Evolutionary conservation across 1,140 invertebrate genomes (phyloP), one percentile per base, ranked within the genome.

Genomic region (Carposina sasakii): DNA sequence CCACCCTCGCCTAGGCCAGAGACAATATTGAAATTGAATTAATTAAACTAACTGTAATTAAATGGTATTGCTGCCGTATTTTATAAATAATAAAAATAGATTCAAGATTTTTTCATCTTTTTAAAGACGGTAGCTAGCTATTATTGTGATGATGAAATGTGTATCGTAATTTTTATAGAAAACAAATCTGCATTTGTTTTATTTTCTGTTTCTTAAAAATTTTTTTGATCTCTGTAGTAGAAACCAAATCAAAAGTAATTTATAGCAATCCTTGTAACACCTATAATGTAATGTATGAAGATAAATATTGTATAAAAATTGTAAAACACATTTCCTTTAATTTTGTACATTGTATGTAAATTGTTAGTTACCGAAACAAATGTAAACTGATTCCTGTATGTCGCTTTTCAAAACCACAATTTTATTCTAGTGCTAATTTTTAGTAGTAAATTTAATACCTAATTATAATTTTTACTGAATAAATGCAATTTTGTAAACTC

Each of bases 1-100:
- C 57, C 72, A 75, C 40, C 34, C 70, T n/a, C n/a, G n/a, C n/a
- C n/a, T n/a, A n/a, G 71, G 63, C 68, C 65, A 78, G 73, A 81
- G 79, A 84, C 79, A 71, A 76, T 84, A 81, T 84, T 78, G 69
- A 81, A 82, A 81, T 82, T 81, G 73, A 73, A 76, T 78, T 81
- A 71, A 76, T 71, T 71, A 74, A 79, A 77, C 76, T 73, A 73
- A 83, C 73, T 77, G 71, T 83, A 79, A 82, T 79, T 62, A 78
- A 75, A 81, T 71, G 76, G 71, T 79, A 79, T 76, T 55, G 79
- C 76, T 79, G 79, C 76, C 76, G 76, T 81, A 81, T 81, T 76
- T 72, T 79, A 82, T 81, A 78, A 81, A 78, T 73, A 72, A 67
- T 71, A 71, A 75, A 76, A 69, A 72, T 79, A 78, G 72, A 75